These are phyloP conservation scores for Parnassius glacialis DNA, from an alignment of 2,888 invertebrate species.

Conservation along the genomic window DNA sequence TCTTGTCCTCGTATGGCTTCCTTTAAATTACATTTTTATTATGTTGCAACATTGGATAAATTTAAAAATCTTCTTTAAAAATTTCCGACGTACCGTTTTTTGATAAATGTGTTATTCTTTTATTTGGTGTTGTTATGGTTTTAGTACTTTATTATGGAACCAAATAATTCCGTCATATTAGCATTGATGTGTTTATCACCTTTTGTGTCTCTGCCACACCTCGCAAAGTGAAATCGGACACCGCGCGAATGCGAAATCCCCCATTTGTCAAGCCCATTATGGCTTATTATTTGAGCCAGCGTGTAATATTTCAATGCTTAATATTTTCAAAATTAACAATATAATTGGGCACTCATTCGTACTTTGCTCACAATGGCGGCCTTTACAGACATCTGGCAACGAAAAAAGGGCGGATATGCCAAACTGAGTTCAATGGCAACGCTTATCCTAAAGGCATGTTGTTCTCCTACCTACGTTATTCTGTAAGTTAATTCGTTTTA, in stretches of 20 bases:
- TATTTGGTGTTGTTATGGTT: neutral
- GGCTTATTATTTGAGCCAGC: constrained; percentile 70
- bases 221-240: constrained; percentile 24
- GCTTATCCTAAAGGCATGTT: constrained; percentile 64
- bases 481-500: constrained; percentile 25
- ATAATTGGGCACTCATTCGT: constrained; percentile 77
- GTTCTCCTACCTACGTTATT: constrained; percentile 25
- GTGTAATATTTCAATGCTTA: constrained; percentile 75
- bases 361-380: constrained; percentile 51
- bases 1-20: neutral
- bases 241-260: constrained; percentile 31
- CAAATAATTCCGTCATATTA: constrained; percentile 18
- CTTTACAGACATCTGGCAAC: constrained; percentile 70
- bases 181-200: constrained; percentile 23
- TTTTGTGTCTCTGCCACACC: constrained; percentile 24
- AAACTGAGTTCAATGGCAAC: constrained; percentile 71
- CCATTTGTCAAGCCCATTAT: constrained; percentile 49
- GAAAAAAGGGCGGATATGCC: constrained; percentile 79
- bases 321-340: constrained; percentile 80
- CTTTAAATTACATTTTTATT: neutral
- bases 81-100: no score
- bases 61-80: no score
- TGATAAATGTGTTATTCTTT: neutral
- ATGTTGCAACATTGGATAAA: no score
- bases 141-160: constrained; percentile 7